A percentile compares a stretch with the other conserved stretches of the same genome.
phyloP scores from a whole-genome alignment of 2,888 invertebrate species.

The Diaprepes abbreviatus region DNA sequence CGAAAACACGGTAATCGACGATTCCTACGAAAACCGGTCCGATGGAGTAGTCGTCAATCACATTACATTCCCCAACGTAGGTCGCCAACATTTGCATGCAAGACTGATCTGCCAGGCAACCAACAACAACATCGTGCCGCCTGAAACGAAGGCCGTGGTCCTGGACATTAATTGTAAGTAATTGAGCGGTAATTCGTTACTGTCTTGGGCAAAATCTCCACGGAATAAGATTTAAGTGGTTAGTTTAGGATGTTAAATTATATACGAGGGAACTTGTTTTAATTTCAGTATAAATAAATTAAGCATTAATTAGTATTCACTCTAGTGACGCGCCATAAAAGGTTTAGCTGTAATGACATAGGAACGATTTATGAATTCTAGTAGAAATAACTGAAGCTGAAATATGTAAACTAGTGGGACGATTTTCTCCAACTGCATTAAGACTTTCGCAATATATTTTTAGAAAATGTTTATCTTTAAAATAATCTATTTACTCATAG shows the following conservation, averaged over 20 bases:
- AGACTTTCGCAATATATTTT: no score
- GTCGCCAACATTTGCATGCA: conserved; percentile 85
- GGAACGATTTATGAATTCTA: no score
- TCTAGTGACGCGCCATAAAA: no score
- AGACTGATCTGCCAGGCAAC: conserved; percentile 89
- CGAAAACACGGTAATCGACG: conserved; percentile 87
- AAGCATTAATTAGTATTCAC: no score
- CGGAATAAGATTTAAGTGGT: conserved; percentile 19
- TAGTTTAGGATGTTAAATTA: conserved; percentile 13
- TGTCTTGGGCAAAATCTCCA: conserved; percentile 22
- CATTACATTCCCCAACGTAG: conserved; percentile 83
- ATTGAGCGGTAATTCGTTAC: conserved; percentile 31
- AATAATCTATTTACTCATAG: no score
- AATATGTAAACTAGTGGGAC: no score
- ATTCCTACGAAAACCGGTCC: conserved; percentile 79
- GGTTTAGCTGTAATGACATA: no score
- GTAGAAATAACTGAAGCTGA: no score
- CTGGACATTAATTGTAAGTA: conserved; percentile 90
- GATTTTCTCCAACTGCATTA: no score
- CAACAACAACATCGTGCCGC: conserved; percentile 86
- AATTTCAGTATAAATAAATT: no score
- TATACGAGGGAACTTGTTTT: not conserved
- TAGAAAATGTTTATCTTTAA: no score
- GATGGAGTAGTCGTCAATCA: conserved; percentile 84
- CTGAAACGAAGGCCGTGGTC: conserved; percentile 83